Evolutionary conservation across 2,113 vertebrate genomes (phyloP).

Genomic region (Megaceryle torquata): DNA sequence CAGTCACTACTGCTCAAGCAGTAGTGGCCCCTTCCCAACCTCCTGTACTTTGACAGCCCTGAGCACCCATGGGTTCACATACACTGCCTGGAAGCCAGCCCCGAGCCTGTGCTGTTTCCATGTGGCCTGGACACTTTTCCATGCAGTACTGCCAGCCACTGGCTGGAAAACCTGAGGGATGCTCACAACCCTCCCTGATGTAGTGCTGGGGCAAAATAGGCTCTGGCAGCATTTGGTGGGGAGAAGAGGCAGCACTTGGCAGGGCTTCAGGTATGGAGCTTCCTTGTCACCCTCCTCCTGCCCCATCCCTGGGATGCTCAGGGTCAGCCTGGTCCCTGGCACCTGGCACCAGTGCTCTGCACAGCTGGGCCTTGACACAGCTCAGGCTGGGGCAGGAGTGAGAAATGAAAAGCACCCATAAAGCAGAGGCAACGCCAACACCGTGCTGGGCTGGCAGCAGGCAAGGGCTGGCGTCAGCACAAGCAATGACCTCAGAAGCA

Average conservation of each 20-base stretch:
- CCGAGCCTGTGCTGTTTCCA: rapidly evolving
- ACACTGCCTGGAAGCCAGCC: neutral
- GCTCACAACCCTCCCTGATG: neutral
- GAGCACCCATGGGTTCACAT: neutral
- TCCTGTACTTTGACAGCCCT: neutral
- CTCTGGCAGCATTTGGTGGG: neutral
- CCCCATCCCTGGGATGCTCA: neutral
- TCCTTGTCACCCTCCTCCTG: neutral
- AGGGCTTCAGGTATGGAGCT: neutral
- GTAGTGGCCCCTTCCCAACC: neutral
- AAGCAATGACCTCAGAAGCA: slow-evolving; percentile 17
- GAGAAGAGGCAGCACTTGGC: neutral
- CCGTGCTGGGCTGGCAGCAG: slow-evolving; percentile 22
- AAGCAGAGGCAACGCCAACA: neutral
- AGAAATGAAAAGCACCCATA: neutral
- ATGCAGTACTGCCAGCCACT: neutral
- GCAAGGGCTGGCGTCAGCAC: neutral
- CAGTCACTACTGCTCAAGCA: rapidly evolving
- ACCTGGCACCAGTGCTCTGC: neutral
- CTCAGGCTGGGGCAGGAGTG: neutral
- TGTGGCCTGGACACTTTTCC: rapidly evolving
- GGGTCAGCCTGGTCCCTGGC: neutral
- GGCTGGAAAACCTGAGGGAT: neutral
- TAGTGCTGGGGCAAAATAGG: neutral
- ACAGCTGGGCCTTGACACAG: neutral